phyloP scores from a whole-genome alignment of 2,797 vertebrate species.

The Melanotaenia pygmaea region DNA sequence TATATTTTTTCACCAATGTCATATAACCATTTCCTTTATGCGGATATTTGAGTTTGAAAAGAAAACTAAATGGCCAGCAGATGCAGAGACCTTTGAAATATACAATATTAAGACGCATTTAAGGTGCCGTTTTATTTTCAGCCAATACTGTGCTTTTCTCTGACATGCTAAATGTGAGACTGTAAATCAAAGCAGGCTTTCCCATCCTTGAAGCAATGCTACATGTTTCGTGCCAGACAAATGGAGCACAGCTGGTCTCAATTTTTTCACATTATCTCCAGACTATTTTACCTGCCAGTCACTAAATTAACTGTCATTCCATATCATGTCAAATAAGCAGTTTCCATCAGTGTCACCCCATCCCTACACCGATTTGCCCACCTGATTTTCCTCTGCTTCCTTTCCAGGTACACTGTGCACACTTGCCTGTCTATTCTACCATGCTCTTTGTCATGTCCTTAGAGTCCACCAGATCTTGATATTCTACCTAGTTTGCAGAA shows the following conservation, averaged over 20 bases:
- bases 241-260: constrained; percentile 18
- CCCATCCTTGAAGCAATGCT: neutral
- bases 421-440: neutral
- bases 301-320: constrained; percentile 24
- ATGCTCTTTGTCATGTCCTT: neutral
- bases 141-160: neutral
- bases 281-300: constrained; percentile 35
- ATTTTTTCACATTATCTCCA: constrained; percentile 15
- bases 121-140: neutral
- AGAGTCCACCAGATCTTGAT: neutral
- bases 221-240: neutral
- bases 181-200: constrained; percentile 1
- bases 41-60: no score
- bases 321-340: constrained; percentile 25
- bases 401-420: neutral
- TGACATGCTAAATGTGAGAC: neutral
- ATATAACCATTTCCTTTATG: no score
- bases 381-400: constrained; percentile 14
- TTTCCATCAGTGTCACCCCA: constrained; percentile 13
- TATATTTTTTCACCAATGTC: no score
- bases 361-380: neutral
- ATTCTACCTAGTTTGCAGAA: neutral
- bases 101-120: no score
- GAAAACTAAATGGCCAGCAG: no score
- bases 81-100: no score